phyloP scores from a whole-genome alignment of 2,888 invertebrate genomes.

The Glomeris marginata region DNA sequence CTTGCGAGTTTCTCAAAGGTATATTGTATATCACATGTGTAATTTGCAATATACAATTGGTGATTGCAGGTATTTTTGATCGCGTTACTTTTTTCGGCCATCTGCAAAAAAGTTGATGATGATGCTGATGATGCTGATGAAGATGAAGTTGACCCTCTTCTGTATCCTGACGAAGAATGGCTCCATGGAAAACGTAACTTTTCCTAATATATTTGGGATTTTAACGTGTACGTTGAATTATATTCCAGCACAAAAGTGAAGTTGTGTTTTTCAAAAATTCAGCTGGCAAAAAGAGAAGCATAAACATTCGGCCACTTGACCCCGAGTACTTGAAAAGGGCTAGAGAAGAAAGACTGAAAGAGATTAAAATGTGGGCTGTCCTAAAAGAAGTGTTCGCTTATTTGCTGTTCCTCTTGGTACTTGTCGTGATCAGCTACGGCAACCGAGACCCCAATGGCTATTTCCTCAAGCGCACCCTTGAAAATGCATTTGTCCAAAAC shows the following conservation, averaged over 20 bases:
- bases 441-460: slow-evolving; percentile 30
- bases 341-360: slow-evolving; percentile 29
- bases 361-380: slow-evolving; percentile 33
- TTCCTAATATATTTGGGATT: too few relatives aligned
- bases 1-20: background rate
- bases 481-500: slow-evolving; percentile 19
- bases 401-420: slow-evolving; percentile 32
- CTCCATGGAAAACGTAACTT: slow-evolving; percentile 11
- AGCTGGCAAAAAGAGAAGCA: background rate
- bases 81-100: slow-evolving; percentile 20
- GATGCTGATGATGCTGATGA: slow-evolving; percentile 24
- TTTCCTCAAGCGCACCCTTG: slow-evolving; percentile 28
- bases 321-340: slow-evolving; percentile 26
- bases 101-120: slow-evolving; percentile 20
- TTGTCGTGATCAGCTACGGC: slow-evolving; percentile 32
- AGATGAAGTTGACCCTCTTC: slow-evolving; percentile 20
- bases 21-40: background rate
- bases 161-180: slow-evolving; percentile 18
- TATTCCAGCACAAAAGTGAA: too few relatives aligned
- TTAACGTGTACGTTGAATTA: too few relatives aligned
- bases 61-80: slow-evolving; percentile 20
- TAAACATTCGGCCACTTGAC: slow-evolving; percentile 23
- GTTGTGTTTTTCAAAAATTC: background rate
- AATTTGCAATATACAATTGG: too few relatives aligned
- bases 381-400: slow-evolving; percentile 33